Conservation (phyloP, 2,113 vertebrate species). For the Phrynosoma platyrhinos region DNA sequence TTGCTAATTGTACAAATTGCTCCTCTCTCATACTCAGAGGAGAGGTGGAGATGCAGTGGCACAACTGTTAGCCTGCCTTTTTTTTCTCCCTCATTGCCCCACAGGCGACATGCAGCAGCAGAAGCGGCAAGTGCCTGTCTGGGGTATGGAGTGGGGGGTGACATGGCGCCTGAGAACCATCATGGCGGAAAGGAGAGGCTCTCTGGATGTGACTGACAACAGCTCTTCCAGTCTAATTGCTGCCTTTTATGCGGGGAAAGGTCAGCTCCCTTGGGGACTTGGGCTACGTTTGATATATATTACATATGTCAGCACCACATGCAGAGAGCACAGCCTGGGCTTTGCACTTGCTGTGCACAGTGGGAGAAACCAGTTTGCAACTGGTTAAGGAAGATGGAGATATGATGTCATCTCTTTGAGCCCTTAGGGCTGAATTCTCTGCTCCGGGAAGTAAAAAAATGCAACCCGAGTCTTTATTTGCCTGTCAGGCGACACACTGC, state of each 20-base stretch:
- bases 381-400: conserved; percentile 3
- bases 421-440: neutral
- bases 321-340: neutral
- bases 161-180: neutral
- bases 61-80: neutral
- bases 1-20: neutral
- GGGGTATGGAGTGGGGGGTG: neutral
- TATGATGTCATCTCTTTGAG: neutral
- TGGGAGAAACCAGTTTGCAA: neutral
- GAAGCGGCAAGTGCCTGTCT: neutral
- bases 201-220: conserved; percentile 1
- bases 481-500: neutral
- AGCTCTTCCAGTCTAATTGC: conserved; percentile 16
- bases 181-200: conserved; percentile 4
- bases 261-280: neutral
- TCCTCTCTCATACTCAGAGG: neutral
- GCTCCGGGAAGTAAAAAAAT: neutral
- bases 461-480: neutral
- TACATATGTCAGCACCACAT: conserved; percentile 20
- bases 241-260: conserved; percentile 21
- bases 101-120: neutral
- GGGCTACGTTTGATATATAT: neutral
- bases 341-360: neutral
- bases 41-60: neutral
- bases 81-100: neutral